Conservation (phyloP, 2,888 invertebrate genomes). For the Tridacna crocea region DNA sequence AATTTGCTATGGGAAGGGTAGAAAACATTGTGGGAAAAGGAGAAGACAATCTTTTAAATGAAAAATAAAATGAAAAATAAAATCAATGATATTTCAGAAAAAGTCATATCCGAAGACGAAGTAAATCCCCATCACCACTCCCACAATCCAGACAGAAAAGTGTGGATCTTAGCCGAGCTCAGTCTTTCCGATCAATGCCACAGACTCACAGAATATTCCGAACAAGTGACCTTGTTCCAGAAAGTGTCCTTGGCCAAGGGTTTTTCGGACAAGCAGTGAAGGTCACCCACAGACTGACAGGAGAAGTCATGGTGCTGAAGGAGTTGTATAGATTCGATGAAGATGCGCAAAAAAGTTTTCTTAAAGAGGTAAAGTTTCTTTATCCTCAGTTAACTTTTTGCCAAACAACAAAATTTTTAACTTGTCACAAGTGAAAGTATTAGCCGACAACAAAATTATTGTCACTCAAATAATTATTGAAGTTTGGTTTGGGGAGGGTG, state of each 20-base stretch:
- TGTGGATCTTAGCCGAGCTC: constrained; percentile 89
- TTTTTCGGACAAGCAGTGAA: constrained; percentile 93
- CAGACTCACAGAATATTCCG: constrained; percentile 91
- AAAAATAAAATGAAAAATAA: no score
- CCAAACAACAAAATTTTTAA: no score
- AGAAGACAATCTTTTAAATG: no score
- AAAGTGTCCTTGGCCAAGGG: constrained; percentile 86
- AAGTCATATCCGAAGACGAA: constrained; percentile 75
- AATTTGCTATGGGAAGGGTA: no score
- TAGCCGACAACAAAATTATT: no score
- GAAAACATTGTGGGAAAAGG: no score
- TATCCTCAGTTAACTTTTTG: no score
- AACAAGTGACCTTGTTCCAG: constrained; percentile 93
- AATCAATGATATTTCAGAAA: constrained; percentile 58
- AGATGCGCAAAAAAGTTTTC: constrained; percentile 96
- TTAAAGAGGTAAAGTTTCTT: constrained; percentile 91
- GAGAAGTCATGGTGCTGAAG: constrained; percentile 97
- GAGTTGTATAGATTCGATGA: constrained; percentile 96
- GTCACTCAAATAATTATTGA: no score
- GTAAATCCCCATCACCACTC: constrained; percentile 80
- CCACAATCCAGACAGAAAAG: constrained; percentile 74
- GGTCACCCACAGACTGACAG: constrained; percentile 94
- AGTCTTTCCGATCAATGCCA: constrained; percentile 92
- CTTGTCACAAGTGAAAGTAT: no score
- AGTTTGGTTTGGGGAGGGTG: no score